phyloP scores from a whole-genome alignment of 2,113 vertebrate species.

The Clarias macrocephalus region DNA sequence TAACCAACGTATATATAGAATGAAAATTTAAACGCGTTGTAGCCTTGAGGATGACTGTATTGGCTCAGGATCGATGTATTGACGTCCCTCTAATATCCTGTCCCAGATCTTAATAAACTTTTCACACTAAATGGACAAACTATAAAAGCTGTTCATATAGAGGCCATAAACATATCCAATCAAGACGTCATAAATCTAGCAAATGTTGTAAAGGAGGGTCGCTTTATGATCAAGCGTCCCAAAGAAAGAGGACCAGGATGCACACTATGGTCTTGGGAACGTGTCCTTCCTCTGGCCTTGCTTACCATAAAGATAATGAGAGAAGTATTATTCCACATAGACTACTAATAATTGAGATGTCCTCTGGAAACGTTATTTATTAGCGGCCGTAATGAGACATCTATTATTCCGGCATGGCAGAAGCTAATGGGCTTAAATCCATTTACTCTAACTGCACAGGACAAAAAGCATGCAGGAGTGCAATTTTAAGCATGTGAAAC shows the following conservation, averaged over 20 bases:
- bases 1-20: not conserved
- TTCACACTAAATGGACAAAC: slow-evolving; percentile 7
- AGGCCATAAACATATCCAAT: slow-evolving; percentile 15
- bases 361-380: slow-evolving; percentile 51
- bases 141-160: slow-evolving; percentile 8
- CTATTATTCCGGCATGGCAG: slow-evolving; percentile 49
- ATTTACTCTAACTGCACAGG: slow-evolving; percentile 53
- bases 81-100: not conserved
- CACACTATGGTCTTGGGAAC: slow-evolving; percentile 2
- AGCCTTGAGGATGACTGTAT: not conserved
- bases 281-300: slow-evolving; percentile 38
- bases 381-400: slow-evolving; percentile 49
- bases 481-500: slow-evolving; percentile 55
- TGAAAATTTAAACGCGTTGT: not conserved
- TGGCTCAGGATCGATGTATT: not conserved
- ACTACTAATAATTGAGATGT: slow-evolving; percentile 50
- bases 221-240: not conserved
- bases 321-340: slow-evolving; percentile 47
- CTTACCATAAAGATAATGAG: slow-evolving; percentile 48
- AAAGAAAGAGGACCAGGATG: not conserved
- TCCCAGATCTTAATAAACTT: slow-evolving; percentile 9
- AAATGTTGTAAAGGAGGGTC: not conserved
- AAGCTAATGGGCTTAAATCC: slow-evolving; percentile 56
- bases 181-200: not conserved
- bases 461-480: slow-evolving; percentile 47